These are phyloP conservation scores for Plecturocebus donacophilus DNA, from an alignment of 2,113 vertebrate species.

Conservation along the genomic window DNA sequence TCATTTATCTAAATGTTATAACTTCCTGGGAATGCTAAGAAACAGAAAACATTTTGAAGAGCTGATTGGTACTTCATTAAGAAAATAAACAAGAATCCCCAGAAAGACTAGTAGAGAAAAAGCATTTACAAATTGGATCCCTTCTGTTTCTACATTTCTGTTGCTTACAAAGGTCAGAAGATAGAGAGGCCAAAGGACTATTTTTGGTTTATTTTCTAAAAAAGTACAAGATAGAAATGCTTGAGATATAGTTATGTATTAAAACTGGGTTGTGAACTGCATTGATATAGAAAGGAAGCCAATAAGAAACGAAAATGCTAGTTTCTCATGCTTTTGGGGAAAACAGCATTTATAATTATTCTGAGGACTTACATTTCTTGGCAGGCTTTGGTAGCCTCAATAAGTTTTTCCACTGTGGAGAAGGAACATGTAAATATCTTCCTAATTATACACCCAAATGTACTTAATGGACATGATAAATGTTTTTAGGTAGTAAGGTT, in stretches of 20 bases:
- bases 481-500: not conserved
- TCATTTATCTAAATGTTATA: not conserved
- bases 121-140: not conserved
- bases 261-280: not conserved
- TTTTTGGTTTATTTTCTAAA: slow-evolving; percentile 50
- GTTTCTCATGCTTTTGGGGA: not conserved
- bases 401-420: not conserved
- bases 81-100: not conserved
- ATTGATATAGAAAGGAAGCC: not conserved
- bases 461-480: not conserved
- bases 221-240: slow-evolving; percentile 43
- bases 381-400: not conserved
- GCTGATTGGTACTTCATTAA: not conserved
- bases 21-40: slow-evolving; percentile 1
- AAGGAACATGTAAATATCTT: not conserved
- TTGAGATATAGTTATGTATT: slow-evolving; percentile 50
- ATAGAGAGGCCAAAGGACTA: slow-evolving; percentile 45
- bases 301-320: not conserved
- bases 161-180: slow-evolving; percentile 1
- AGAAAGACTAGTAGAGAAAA: not conserved
- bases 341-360: not conserved
- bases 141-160: not conserved
- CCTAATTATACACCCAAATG: not conserved
- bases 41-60: slow-evolving; percentile 18
- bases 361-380: not conserved